Evolutionary conservation across 2,888 invertebrate genomes (phyloP).

Genomic region (Oscheius sp.): DNA sequence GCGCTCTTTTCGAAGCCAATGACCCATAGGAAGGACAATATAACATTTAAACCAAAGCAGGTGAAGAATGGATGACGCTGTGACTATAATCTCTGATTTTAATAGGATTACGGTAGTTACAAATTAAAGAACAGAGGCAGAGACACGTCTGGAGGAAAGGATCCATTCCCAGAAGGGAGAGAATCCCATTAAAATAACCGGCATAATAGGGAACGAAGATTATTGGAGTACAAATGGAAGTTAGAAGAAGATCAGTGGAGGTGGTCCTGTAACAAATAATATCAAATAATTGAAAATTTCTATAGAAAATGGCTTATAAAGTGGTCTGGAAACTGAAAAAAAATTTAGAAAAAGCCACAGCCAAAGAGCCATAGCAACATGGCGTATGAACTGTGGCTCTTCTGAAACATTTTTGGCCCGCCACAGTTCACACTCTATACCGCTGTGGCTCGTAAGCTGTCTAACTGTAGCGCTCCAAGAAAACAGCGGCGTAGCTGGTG

Average conservation of each 20-base stretch:
- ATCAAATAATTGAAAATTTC: neutral
- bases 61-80: slow-evolving; percentile 9
- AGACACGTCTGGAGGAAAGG: neutral
- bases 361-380: too few relatives aligned
- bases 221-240: slow-evolving; percentile 10
- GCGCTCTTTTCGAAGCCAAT: neutral
- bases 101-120: neutral
- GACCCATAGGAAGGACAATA: neutral
- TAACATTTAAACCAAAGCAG: slow-evolving; percentile 20
- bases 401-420: too few relatives aligned
- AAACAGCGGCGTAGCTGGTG: too few relatives aligned
- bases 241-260: neutral
- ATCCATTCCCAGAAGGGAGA: neutral
- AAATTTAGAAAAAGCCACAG: too few relatives aligned
- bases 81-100: neutral
- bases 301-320: too few relatives aligned
- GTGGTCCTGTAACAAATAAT: neutral
- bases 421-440: too few relatives aligned
- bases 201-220: slow-evolving; percentile 8
- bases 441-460: too few relatives aligned
- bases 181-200: neutral
- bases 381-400: too few relatives aligned
- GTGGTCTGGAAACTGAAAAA: too few relatives aligned
- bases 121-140: neutral
- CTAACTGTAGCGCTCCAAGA: too few relatives aligned